These are phyloP conservation scores for Rhynchonycteris naso DNA, from an alignment of 2,797 vertebrate genomes.

Conservation along the genomic window DNA sequence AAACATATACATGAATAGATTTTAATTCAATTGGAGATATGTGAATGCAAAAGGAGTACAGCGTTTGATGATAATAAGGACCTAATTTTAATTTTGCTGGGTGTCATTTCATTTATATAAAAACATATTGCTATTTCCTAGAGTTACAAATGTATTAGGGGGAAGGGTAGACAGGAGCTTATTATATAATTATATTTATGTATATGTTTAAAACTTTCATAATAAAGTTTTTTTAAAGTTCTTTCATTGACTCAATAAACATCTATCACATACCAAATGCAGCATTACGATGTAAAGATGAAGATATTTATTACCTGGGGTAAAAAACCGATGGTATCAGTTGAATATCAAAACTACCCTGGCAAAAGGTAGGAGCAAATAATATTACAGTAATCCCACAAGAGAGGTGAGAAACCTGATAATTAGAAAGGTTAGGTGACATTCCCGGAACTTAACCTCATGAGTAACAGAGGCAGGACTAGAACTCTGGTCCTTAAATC, in stretches of 20 bases:
- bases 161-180: neutral
- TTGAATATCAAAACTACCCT: neutral
- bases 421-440: neutral
- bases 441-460: neutral
- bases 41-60: neutral
- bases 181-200: neutral
- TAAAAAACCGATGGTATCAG: neutral
- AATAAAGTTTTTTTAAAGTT: neutral
- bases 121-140: neutral
- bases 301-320: neutral
- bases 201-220: neutral
- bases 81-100: slow-evolving; percentile 24
- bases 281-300: neutral
- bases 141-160: neutral
- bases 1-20: neutral
- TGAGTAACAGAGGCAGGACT: neutral
- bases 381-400: neutral
- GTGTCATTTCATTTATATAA: neutral
- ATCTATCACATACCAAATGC: neutral
- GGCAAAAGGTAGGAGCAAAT: neutral
- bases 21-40: neutral
- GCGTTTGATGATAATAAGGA: neutral
- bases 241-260: neutral
- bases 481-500: neutral
- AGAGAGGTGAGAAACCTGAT: neutral